Evolutionary conservation across 2,797 vertebrate genomes (phyloP).

Genomic region (Silurus lanzhouensis): DNA sequence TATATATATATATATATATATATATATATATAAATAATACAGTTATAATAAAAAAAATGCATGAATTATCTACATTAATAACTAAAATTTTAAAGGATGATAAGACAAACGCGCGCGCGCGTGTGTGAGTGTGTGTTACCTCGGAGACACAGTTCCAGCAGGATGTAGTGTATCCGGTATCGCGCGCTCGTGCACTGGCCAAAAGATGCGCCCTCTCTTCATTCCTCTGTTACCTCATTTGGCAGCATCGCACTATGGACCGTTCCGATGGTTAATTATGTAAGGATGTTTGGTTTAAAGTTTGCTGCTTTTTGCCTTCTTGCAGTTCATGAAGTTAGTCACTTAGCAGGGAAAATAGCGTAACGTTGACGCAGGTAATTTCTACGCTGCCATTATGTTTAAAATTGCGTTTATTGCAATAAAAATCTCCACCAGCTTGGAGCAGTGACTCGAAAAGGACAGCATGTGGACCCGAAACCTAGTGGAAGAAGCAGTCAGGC

Average conservation of each 20-base stretch:
- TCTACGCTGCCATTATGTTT: conserved; percentile 15
- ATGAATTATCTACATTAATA: too few species aligned
- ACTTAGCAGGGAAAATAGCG: not conserved
- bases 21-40: too few species aligned
- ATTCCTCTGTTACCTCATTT: conserved; percentile 33
- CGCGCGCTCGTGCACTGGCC: conserved; percentile 32
- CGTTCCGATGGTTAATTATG: not conserved
- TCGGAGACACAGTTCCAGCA: conserved; percentile 51
- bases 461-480: conserved; percentile 66
- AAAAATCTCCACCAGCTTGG: not conserved
- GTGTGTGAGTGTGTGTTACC: conserved; percentile 31
- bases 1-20: too few species aligned
- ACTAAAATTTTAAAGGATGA: not conserved
- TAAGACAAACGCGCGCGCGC: not conserved
- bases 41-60: too few species aligned
- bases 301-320: conserved; percentile 12
- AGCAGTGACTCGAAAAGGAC: not conserved
- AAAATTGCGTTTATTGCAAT: not conserved
- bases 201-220: conserved; percentile 44
- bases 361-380: not conserved
- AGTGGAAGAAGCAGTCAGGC: conserved; percentile 59
- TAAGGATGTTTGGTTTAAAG: conserved; percentile 25
- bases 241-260: conserved; percentile 18
- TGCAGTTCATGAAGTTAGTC: not conserved
- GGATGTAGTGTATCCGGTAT: conserved; percentile 59